Conservation (phyloP, 2,797 vertebrate species). For the Holocentrus rufus region DNA sequence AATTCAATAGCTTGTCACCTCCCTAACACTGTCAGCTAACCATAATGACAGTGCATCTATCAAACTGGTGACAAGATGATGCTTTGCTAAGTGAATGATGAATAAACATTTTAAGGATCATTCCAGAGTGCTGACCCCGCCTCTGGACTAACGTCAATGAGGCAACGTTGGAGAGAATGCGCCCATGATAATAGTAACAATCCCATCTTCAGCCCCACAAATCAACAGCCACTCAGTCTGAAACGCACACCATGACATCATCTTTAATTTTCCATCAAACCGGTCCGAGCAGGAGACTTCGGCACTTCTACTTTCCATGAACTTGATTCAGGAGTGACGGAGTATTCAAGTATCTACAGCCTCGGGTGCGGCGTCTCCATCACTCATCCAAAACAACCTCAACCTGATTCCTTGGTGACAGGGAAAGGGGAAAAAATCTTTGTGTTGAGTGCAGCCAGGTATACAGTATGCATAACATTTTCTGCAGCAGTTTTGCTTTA, state of each 20-base stretch:
- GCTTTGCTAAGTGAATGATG: slow-evolving; percentile 26
- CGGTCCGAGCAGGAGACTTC: slow-evolving; percentile 8
- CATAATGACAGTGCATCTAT: slow-evolving; percentile 3
- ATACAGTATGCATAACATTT: slow-evolving; percentile 36
- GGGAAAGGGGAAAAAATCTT: slow-evolving; percentile 9
- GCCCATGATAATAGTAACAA: slow-evolving; percentile 26
- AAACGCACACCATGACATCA: slow-evolving; percentile 23
- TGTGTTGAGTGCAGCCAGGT: slow-evolving; percentile 17
- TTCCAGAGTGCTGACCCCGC: background rate
- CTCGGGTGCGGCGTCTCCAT: slow-evolving; percentile 23
- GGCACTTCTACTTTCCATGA: slow-evolving; percentile 30
- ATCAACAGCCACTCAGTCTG: slow-evolving; percentile 23
- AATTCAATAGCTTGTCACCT: background rate
- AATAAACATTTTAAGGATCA: slow-evolving; percentile 1
- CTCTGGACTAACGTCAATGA: slow-evolving; percentile 10
- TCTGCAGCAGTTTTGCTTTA: slow-evolving; percentile 26
- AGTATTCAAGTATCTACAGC: slow-evolving; percentile 23
- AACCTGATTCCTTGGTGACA: slow-evolving; percentile 38
- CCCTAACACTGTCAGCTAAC: background rate
- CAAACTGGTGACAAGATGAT: slow-evolving; percentile 29
- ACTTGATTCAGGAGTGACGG: slow-evolving; percentile 36
- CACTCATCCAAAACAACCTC: slow-evolving; percentile 42
- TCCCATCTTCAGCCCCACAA: slow-evolving; percentile 29
- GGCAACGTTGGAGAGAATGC: background rate
- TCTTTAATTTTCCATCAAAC: slow-evolving; percentile 28